These are phyloP conservation scores for Leptinotarsa rubiginosa DNA, from an alignment of 2,888 invertebrate species.

Conservation along the genomic window DNA sequence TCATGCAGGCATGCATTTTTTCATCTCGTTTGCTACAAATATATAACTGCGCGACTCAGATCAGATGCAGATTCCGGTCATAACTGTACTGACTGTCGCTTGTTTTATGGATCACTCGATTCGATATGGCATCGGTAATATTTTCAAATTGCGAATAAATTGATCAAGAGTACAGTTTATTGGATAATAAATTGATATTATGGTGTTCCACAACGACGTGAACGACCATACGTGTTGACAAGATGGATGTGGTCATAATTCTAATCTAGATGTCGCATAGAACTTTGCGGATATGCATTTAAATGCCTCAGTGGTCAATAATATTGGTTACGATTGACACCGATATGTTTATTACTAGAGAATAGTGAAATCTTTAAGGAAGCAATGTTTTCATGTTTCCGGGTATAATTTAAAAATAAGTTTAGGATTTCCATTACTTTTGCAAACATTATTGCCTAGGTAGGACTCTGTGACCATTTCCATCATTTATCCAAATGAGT, in stretches of 20 bases:
- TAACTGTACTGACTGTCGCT: constrained; percentile 35
- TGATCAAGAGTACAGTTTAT: constrained; percentile 5
- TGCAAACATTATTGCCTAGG: too few species aligned
- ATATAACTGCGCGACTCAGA: constrained; percentile 27
- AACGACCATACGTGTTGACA: constrained; percentile 24
- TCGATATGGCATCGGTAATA: constrained; percentile 17
- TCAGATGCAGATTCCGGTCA: constrained; percentile 36
- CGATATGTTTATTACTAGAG: too few species aligned
- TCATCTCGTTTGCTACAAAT: constrained; percentile 21
- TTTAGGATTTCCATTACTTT: too few species aligned
- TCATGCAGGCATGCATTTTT: constrained; percentile 25
- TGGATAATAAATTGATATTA: constrained; percentile 20
- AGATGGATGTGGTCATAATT: constrained; percentile 19
- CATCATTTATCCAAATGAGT: too few species aligned
- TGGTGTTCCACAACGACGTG: constrained; percentile 18
- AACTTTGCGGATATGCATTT: not conserved
- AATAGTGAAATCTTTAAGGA: too few species aligned
- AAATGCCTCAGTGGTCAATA: not conserved
- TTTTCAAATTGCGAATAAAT: constrained; percentile 26
- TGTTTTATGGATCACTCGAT: constrained; percentile 18
- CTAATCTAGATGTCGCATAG: not conserved
- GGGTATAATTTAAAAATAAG: too few species aligned
- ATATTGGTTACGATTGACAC: not conserved
- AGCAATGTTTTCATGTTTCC: too few species aligned
- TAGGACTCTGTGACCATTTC: too few species aligned